Percentiles rank a stretch among this genome's conserved stretches.
Conservation (phyloP, 2,797 vertebrate genomes). For the Rhincodon typus region DNA sequence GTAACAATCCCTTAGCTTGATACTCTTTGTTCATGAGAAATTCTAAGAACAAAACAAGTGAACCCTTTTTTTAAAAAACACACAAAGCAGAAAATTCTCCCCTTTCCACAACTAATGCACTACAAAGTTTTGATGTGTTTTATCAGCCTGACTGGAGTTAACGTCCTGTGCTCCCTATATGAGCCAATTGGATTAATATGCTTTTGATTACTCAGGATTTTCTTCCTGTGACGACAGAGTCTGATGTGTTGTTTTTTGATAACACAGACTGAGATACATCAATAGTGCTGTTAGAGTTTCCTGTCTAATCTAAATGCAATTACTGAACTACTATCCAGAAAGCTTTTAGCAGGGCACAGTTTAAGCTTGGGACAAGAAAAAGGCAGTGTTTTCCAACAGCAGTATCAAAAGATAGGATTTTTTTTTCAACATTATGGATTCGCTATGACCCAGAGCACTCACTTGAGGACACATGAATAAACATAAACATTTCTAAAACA, state of each 20-base stretch:
- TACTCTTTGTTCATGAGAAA: background rate
- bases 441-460: background rate
- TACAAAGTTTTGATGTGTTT: conserved; percentile 18
- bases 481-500: background rate
- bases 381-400: conserved; percentile 43
- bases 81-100: background rate
- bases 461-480: background rate
- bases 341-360: conserved; percentile 48
- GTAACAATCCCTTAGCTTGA: background rate
- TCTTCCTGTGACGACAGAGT: conserved; percentile 62
- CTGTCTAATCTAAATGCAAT: conserved; percentile 65
- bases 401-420: background rate
- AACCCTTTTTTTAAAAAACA: background rate
- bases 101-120: background rate
- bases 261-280: conserved; percentile 63
- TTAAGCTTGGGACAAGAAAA: conserved; percentile 46
- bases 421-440: background rate
- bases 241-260: conserved; percentile 67
- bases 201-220: conserved; percentile 57
- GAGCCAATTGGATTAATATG: conserved; percentile 57
- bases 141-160: conserved; percentile 41
- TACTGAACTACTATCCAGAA: conserved; percentile 55
- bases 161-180: conserved; percentile 57
- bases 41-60: background rate
- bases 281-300: conserved; percentile 68